Evolutionary conservation across 2,888 invertebrate genomes (phyloP).

Genomic region (Rhamphomyia laevipes): DNA sequence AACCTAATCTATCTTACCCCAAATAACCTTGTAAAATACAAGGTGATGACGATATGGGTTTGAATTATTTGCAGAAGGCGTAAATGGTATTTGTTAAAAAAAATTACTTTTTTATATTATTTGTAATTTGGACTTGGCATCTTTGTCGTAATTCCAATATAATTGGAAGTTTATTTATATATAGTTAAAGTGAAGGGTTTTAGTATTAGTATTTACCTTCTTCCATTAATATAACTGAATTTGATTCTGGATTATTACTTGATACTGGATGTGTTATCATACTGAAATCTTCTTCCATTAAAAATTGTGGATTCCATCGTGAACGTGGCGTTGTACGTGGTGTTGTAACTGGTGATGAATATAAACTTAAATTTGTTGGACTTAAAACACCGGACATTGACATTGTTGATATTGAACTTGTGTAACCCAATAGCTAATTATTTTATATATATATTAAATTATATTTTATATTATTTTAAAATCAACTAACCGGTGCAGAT

Average conservation of each 20-base stretch:
- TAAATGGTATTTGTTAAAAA: too few species aligned
- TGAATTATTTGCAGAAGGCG: too few species aligned
- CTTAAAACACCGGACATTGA: slow-evolving; percentile 77
- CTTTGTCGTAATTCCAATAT: background rate
- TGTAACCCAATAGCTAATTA: slow-evolving; percentile 79
- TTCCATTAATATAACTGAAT: slow-evolving; percentile 65
- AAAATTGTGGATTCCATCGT: slow-evolving; percentile 83
- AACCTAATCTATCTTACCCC: too few species aligned
- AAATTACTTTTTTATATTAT: too few species aligned
- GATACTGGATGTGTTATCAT: slow-evolving; percentile 70
- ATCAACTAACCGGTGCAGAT: slow-evolving; percentile 39
- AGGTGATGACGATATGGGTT: too few species aligned
- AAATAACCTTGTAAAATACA: too few species aligned
- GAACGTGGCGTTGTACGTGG: slow-evolving; percentile 57
- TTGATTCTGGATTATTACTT: slow-evolving; percentile 47
- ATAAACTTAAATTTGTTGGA: slow-evolving; percentile 75
- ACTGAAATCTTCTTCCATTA: slow-evolving; percentile 89
- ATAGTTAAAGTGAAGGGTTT: background rate
- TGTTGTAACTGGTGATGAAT: slow-evolving; percentile 60
- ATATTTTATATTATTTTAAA: background rate
- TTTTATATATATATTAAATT: background rate
- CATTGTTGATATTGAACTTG: slow-evolving; percentile 67
- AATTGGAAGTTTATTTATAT: background rate
- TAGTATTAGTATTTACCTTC: slow-evolving; percentile 52
- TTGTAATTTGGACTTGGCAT: background rate